These are phyloP conservation scores for Pristiophorus japonicus DNA, from an alignment of 2,113 vertebrate genomes.

Conservation along the genomic window DNA sequence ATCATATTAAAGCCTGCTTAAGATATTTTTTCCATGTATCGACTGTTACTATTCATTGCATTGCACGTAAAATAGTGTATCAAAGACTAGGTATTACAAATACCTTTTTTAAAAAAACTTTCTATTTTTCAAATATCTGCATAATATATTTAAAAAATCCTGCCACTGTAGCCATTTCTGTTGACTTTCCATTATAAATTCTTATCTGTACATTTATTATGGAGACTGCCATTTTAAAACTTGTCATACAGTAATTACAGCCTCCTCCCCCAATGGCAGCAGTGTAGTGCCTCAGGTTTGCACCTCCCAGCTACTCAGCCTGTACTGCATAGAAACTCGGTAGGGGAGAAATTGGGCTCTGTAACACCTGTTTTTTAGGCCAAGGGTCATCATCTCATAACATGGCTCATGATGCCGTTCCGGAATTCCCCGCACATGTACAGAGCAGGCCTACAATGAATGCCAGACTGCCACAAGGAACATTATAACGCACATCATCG, in stretches of 20 bases:
- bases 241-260: not conserved
- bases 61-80: not conserved
- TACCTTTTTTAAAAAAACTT: not conserved
- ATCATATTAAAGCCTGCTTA: not conserved
- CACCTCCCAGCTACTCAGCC: not conserved
- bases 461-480: too few species aligned
- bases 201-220: not conserved
- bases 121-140: too few species aligned
- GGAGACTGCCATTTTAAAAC: not conserved
- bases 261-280: not conserved
- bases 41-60: not conserved
- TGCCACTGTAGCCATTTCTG: too few species aligned
- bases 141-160: too few species aligned
- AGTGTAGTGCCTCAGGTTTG: not conserved
- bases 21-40: not conserved
- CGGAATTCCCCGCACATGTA: too few species aligned
- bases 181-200: too few species aligned
- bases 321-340: not conserved
- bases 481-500: too few species aligned
- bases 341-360: not conserved
- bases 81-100: not conserved
- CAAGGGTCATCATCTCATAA: too few species aligned
- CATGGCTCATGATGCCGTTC: too few species aligned
- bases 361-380: not conserved
- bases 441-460: too few species aligned